These are phyloP conservation scores for Henricia sp. DNA, from an alignment of 53 echinoderm and acorn worm genomes.

Conservation along the genomic window DNA sequence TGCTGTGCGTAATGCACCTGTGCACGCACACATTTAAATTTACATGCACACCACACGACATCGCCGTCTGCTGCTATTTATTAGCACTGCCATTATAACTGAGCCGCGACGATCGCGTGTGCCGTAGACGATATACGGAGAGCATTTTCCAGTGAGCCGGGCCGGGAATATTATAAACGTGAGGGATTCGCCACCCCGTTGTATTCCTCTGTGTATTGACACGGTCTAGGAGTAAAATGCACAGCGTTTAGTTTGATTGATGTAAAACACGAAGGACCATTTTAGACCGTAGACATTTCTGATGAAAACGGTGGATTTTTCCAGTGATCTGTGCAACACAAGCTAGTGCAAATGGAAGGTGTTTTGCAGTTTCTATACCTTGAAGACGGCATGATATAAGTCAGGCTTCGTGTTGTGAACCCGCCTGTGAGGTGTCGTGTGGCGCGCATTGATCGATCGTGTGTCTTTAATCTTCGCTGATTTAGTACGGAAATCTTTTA, in stretches of 20 bases:
- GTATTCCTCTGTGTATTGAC: constrained; percentile 23
- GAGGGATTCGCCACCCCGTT: constrained; percentile 8
- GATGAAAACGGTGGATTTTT: too few species aligned
- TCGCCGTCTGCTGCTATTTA: constrained; percentile 35
- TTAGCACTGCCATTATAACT: neutral
- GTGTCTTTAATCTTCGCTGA: neutral
- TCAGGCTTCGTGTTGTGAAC: too few species aligned
- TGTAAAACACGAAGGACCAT: too few species aligned
- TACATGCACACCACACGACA: neutral
- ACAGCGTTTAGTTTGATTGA: neutral
- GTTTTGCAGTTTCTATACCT: too few species aligned
- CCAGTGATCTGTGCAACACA: too few species aligned
- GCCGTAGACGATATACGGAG: too few species aligned
- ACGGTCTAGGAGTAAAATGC: neutral
- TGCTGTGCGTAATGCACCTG: too few species aligned
- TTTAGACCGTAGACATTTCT: too few species aligned
- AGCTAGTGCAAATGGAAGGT: too few species aligned
- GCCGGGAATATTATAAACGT: constrained; percentile 51
- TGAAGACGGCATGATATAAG: too few species aligned
- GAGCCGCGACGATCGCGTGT: constrained; percentile 7
- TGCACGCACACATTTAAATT: too few species aligned
- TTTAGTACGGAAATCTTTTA: neutral
- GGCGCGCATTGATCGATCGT: neutral
- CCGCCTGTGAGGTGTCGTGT: neutral
- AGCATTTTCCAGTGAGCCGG: constrained; percentile 3